Evolutionary conservation across 2,797 vertebrate genomes (phyloP).

Genomic region (Carapus acus): DNA sequence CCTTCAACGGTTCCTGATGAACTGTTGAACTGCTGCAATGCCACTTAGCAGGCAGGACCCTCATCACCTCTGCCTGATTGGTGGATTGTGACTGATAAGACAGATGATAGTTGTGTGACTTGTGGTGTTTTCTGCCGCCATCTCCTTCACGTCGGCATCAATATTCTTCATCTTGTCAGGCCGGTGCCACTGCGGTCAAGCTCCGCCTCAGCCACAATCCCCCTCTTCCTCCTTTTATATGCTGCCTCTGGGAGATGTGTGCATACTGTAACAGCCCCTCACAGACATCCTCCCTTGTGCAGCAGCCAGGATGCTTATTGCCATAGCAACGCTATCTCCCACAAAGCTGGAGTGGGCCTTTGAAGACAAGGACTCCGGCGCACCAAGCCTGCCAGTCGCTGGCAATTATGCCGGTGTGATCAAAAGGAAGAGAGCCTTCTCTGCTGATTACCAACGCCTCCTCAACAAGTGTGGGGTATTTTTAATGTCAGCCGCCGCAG

Average conservation of each 20-base stretch:
- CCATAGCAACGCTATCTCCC: slow-evolving; percentile 61
- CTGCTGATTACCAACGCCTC: slow-evolving; percentile 14
- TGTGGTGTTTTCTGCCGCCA: neutral
- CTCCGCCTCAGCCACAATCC: too few species aligned
- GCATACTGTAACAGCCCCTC: slow-evolving; percentile 35
- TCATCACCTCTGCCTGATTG: neutral
- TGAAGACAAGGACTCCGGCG: slow-evolving; percentile 34
- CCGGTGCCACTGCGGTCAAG: too few species aligned
- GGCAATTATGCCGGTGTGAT: slow-evolving; percentile 24
- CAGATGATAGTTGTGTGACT: neutral
- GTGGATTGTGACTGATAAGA: neutral
- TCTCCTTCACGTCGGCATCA: slow-evolving; percentile 6
- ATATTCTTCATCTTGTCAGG: slow-evolving; percentile 27
- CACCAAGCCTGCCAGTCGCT: slow-evolving; percentile 20
- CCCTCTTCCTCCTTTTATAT: too few species aligned
- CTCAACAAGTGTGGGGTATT: neutral
- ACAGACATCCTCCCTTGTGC: slow-evolving; percentile 30
- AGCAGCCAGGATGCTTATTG: slow-evolving; percentile 44
- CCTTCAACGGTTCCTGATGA: neutral
- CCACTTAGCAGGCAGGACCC: neutral
- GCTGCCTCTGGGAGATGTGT: slow-evolving; percentile 34
- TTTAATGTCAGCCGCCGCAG: neutral
- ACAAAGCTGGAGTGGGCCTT: slow-evolving; percentile 38
- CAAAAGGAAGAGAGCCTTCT: slow-evolving; percentile 12
- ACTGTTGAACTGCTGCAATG: neutral